Percentiles rank a stretch among this genome's conserved stretches.
phyloP scores from a whole-genome alignment of 2,888 invertebrate species.

The Acrobasis consociella region DNA sequence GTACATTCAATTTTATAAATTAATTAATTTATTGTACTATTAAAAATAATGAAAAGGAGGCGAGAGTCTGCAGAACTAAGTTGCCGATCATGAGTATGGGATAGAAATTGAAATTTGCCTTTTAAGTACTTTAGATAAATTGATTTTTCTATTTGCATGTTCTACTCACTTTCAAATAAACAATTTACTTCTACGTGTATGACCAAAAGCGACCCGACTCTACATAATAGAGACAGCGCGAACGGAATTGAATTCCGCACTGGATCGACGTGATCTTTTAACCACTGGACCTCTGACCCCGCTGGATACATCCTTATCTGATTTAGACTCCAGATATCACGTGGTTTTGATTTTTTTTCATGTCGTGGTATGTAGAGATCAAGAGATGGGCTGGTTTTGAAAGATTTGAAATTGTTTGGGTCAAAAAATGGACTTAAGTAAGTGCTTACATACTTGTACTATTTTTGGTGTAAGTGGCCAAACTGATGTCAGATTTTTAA shows the following conservation, averaged over 20 bases:
- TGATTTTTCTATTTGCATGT: no score
- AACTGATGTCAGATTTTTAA: no score
- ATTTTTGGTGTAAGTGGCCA: neutral
- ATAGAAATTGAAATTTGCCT: no score
- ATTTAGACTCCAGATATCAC: slow-evolving; percentile 30
- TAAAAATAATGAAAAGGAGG: no score
- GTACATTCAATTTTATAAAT: no score
- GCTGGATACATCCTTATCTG: slow-evolving; percentile 36
- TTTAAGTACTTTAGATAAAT: no score
- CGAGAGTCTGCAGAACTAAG: no score
- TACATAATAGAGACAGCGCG: slow-evolving; percentile 28
- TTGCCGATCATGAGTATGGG: no score
- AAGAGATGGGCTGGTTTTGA: slow-evolving; percentile 3
- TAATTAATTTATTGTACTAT: no score
- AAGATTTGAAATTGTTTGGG: neutral
- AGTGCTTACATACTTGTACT: neutral
- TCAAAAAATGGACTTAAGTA: neutral
- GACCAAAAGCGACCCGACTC: slow-evolving; percentile 4
- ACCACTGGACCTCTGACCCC: slow-evolving; percentile 48
- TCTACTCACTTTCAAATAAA: neutral
- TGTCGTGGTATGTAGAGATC: slow-evolving; percentile 11
- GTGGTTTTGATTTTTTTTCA: slow-evolving; percentile 23
- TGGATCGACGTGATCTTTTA: slow-evolving; percentile 39
- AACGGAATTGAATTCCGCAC: slow-evolving; percentile 35
- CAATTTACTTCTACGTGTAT: neutral